A percentile compares a stretch with the other conserved stretches of the same genome.
These are phyloP conservation scores for Mercenaria mercenaria DNA, from an alignment of 1,140 invertebrate species.

Conservation along the genomic window DNA sequence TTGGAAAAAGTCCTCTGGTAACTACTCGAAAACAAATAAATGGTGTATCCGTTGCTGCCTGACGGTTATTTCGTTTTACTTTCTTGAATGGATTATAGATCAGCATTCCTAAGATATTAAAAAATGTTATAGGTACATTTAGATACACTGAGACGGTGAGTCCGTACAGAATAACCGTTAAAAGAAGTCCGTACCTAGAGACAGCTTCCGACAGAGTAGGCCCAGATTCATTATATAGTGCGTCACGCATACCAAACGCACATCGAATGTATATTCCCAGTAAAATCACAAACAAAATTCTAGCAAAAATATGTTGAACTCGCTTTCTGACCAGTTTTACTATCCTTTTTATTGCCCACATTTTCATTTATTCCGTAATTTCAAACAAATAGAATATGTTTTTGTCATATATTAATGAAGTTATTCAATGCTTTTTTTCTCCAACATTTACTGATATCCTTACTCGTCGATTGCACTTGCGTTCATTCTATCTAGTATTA, in stretches of 20 bases:
- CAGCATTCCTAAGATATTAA: not conserved
- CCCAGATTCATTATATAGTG: not conserved
- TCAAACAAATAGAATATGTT: no score
- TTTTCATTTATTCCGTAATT: no score
- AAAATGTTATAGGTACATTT: not conserved
- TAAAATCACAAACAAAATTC: not conserved
- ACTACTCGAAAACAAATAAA: slow-evolving; percentile 98
- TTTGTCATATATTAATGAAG: no score
- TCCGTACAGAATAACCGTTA: not conserved
- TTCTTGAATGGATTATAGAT: slow-evolving; percentile 96
- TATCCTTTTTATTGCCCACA: no score
- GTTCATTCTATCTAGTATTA: no score
- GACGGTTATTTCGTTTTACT: slow-evolving; percentile 92
- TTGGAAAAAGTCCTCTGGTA: slow-evolving; percentile 97
- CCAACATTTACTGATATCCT: no score
- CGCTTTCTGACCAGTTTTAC: no score
- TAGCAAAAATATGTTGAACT: no score
- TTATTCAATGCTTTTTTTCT: no score
- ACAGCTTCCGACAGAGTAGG: not conserved
- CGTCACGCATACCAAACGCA: not conserved
- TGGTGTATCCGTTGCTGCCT: slow-evolving; percentile 96
- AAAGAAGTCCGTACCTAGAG: not conserved
- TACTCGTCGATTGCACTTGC: no score
- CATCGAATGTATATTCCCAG: not conserved
- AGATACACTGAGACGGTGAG: not conserved